Evolutionary conservation across 1,140 invertebrate genomes (phyloP).

Genomic region (Oryzaephilus surinamensis): DNA sequence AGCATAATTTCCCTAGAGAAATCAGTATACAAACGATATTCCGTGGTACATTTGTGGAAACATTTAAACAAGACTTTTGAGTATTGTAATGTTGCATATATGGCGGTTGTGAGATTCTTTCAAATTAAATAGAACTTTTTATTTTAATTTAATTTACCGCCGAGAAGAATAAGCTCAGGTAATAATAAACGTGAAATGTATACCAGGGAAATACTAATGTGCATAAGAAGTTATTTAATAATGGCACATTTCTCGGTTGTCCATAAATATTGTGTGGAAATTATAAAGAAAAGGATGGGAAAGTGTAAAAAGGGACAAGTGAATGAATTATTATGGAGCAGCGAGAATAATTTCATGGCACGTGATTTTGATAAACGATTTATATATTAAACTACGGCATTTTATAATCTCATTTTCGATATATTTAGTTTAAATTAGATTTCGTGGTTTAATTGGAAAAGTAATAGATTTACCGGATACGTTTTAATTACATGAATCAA

Average conservation of each 20-base stretch:
- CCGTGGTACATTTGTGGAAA: slow-evolving; percentile 25
- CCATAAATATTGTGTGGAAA: background rate
- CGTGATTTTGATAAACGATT: slow-evolving; percentile 15
- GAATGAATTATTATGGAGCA: slow-evolving; percentile 11
- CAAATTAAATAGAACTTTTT: too few relatives aligned
- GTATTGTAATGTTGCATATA: slow-evolving; percentile 9
- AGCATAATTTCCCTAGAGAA: slow-evolving; percentile 25
- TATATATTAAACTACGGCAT: slow-evolving; percentile 10
- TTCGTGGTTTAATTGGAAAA: too few relatives aligned
- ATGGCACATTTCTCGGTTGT: background rate
- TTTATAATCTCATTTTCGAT: slow-evolving; percentile 17
- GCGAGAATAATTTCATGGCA: slow-evolving; percentile 14
- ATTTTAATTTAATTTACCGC: too few relatives aligned
- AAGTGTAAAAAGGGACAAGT: slow-evolving; percentile 11
- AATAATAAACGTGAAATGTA: too few relatives aligned
- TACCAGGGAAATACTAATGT: too few relatives aligned
- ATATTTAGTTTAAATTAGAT: slow-evolving; percentile 16
- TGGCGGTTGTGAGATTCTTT: too few relatives aligned
- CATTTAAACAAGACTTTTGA: slow-evolving; percentile 18
- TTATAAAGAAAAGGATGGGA: too few relatives aligned
- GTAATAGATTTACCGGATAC: too few relatives aligned
- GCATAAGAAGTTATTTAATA: too few relatives aligned
- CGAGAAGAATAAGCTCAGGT: too few relatives aligned
- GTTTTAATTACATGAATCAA: too few relatives aligned
- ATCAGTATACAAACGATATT: slow-evolving; percentile 26